Evolutionary conservation across 2,888 invertebrate species (phyloP).

Genomic region (Andrena chrysosceles): DNA sequence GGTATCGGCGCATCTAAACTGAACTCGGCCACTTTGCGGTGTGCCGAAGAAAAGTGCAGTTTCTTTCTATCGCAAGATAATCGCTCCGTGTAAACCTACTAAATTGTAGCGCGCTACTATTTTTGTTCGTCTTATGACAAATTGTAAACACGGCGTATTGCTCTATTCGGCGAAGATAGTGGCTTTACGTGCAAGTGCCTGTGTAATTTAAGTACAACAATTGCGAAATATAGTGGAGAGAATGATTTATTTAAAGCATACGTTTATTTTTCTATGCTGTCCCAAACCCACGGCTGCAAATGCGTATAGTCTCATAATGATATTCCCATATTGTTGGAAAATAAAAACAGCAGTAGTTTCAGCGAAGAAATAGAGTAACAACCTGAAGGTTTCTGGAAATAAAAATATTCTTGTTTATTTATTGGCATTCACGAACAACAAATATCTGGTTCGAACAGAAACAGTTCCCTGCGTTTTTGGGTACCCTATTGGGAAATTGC

Average conservation of each 20-base stretch:
- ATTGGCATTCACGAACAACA: too few species aligned
- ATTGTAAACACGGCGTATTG: constrained; percentile 51
- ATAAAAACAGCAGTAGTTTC: constrained; percentile 5
- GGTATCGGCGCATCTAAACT: neutral
- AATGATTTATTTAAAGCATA: constrained; percentile 66
- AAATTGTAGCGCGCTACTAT: neutral
- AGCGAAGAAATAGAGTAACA: constrained; percentile 28
- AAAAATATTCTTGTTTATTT: too few species aligned
- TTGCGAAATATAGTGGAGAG: constrained; percentile 69
- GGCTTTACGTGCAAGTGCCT: constrained; percentile 75
- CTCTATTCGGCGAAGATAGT: constrained; percentile 54
- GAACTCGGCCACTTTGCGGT: too few species aligned
- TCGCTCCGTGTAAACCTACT: neutral
- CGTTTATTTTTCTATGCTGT: constrained; percentile 6
- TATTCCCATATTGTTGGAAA: too few species aligned
- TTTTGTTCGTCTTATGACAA: constrained; percentile 36
- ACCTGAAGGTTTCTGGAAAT: constrained; percentile 4
- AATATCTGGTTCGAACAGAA: too few species aligned
- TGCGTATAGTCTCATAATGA: too few species aligned
- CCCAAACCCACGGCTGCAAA: constrained; percentile 52
- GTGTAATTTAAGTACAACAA: constrained; percentile 63
- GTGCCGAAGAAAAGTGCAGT: neutral
- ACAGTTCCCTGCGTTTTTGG: too few species aligned
- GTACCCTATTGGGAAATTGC: too few species aligned
- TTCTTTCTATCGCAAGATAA: constrained; percentile 7